Percentiles rank a stretch among this genome's conserved stretches.
Conservation (phyloP, 2,113 vertebrate species). For the Lepisosteus osseus region DNA sequence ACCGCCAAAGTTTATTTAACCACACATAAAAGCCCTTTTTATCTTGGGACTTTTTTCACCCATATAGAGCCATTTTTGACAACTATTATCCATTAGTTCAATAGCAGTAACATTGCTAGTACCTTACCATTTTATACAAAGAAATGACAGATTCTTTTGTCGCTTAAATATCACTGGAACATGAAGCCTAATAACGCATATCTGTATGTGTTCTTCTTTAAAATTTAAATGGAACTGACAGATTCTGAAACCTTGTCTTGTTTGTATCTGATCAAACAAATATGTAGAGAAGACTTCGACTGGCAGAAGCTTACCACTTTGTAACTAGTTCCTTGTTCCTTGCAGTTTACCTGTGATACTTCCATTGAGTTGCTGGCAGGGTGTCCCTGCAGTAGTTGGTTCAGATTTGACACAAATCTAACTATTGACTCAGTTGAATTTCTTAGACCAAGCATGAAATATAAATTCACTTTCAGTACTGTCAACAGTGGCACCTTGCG, state of each 20-base stretch:
- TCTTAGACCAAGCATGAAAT: no score
- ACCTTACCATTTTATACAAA: not conserved
- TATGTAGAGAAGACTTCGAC: not conserved
- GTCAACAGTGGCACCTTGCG: no score
- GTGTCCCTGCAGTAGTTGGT: not conserved
- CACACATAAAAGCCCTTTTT: not conserved
- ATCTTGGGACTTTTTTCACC: not conserved
- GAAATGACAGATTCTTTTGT: constrained; percentile 7
- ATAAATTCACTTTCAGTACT: no score
- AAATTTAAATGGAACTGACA: constrained; percentile 12
- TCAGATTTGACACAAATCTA: not conserved
- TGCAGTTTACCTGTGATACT: constrained; percentile 1
- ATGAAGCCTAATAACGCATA: constrained; percentile 7
- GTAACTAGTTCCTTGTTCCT: not conserved
- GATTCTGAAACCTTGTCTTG: constrained; percentile 5
- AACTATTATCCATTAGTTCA: constrained; percentile 8
- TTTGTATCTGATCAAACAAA: not conserved
- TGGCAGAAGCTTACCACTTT: not conserved
- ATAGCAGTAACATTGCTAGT: not conserved
- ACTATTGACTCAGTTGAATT: not conserved
- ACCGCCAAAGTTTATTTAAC: not conserved
- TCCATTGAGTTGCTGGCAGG: not conserved
- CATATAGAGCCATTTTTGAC: constrained; percentile 8
- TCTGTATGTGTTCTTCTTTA: not conserved
- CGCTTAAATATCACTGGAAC: constrained; percentile 4